A percentile compares a stretch with the other conserved stretches of the same genome.
These are phyloP conservation scores for Vulpes ferrilata DNA, from an alignment of 2,113 vertebrate genomes.

Conservation along the genomic window DNA sequence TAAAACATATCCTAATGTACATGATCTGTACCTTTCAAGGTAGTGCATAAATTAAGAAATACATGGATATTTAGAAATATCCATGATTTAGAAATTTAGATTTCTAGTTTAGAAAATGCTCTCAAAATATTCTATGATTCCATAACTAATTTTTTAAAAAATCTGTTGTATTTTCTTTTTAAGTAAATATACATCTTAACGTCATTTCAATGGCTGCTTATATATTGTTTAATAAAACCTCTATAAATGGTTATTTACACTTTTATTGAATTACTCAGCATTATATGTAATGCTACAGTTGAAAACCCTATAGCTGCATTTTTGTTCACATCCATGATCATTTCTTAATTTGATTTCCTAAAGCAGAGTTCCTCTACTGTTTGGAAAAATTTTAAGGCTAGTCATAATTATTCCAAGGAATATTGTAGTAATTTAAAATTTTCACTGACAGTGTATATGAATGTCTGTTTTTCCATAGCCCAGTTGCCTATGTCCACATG, in stretches of 20 bases:
- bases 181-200: not conserved
- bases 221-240: not conserved
- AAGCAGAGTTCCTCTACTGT: not conserved
- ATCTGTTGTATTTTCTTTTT: not conserved
- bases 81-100: too few relatives aligned
- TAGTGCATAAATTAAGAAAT: not conserved
- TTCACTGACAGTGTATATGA: not conserved
- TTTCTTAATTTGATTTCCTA: not conserved
- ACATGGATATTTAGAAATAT: not conserved
- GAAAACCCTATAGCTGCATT: not conserved
- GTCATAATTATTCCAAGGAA: not conserved
- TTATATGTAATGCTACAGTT: not conserved
- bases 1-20: not conserved
- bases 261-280: not conserved
- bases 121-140: not conserved
- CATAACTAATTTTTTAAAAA: not conserved
- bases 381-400: not conserved
- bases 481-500: not conserved
- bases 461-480: not conserved
- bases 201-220: not conserved
- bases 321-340: not conserved
- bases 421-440: not conserved
- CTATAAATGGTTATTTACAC: not conserved
- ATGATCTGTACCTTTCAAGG: not conserved
- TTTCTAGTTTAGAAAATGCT: not conserved